Conservation (phyloP, 2,113 vertebrate species). For the Aythya baeri region DNA sequence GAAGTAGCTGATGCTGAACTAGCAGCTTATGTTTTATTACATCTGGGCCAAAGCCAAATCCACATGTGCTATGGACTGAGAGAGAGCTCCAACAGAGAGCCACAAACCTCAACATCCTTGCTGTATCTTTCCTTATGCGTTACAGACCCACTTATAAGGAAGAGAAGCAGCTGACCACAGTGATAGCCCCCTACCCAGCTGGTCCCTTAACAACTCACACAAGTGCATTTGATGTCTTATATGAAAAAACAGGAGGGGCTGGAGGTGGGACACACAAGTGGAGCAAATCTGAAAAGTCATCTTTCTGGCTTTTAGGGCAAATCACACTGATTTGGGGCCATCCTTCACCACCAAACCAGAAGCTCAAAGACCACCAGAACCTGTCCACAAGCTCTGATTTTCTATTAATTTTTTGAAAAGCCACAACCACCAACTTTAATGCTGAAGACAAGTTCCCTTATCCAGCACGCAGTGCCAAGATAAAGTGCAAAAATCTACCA, state of each 20-base stretch:
- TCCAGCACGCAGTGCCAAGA: not conserved
- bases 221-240: not conserved
- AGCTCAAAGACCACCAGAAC: not conserved
- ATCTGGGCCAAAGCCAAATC: not conserved
- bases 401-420: not conserved
- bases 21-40: not conserved
- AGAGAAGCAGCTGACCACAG: not conserved
- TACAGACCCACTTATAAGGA: not conserved
- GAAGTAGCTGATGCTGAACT: not conserved
- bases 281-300: not conserved
- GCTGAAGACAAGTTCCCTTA: not conserved
- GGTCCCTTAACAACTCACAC: not conserved
- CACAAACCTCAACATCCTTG: not conserved
- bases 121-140: rapidly evolving
- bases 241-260: not conserved
- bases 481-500: not conserved
- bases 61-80: not conserved
- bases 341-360: not conserved
- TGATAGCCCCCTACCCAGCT: no score
- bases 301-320: not conserved
- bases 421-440: not conserved
- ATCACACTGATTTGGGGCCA: not conserved
- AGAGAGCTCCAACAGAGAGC: not conserved
- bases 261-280: not conserved
- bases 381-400: not conserved